Conservation (phyloP, 92 coral and sea anemone genomes). For the Epizoanthus ramosus region DNA sequence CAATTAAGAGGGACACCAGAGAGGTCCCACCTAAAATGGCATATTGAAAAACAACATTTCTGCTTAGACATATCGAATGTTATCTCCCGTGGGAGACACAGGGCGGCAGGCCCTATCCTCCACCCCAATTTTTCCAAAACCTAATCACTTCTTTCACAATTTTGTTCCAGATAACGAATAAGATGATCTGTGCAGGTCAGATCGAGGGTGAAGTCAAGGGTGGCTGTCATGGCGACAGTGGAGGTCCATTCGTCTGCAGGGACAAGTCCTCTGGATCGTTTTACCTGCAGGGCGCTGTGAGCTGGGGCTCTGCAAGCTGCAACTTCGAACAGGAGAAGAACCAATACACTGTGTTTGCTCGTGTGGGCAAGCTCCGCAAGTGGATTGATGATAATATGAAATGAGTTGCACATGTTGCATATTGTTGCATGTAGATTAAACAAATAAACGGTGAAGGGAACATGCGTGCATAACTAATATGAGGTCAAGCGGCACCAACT, state of each 20-base stretch:
- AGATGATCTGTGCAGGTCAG: conserved; percentile 62
- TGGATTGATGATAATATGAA: conserved; percentile 50
- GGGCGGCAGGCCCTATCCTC: too few relatives aligned
- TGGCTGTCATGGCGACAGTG: conserved; percentile 68
- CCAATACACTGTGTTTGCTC: conserved; percentile 60
- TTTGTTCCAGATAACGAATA: conserved; percentile 8
- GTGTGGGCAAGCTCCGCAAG: conserved; percentile 48
- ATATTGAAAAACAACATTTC: too few relatives aligned
- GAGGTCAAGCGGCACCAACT: too few relatives aligned
- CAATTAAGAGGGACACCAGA: too few relatives aligned
- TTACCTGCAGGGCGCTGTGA: conserved; percentile 57
- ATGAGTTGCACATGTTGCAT: background rate
- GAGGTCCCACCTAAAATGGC: too few relatives aligned
- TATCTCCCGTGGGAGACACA: too few relatives aligned
- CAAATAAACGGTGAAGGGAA: too few relatives aligned
- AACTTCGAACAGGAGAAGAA: conserved; percentile 45
- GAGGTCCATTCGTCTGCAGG: conserved; percentile 67
- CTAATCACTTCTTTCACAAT: background rate
- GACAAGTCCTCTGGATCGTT: conserved; percentile 47
- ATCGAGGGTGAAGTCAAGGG: conserved; percentile 42
- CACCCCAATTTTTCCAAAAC: too few relatives aligned
- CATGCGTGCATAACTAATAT: too few relatives aligned
- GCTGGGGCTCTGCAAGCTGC: conserved; percentile 60
- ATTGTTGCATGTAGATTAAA: conserved; percentile 41
- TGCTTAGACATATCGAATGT: too few relatives aligned